phyloP scores from a whole-genome alignment of 1,140 invertebrate species.

The Polypedilum pembai region DNA sequence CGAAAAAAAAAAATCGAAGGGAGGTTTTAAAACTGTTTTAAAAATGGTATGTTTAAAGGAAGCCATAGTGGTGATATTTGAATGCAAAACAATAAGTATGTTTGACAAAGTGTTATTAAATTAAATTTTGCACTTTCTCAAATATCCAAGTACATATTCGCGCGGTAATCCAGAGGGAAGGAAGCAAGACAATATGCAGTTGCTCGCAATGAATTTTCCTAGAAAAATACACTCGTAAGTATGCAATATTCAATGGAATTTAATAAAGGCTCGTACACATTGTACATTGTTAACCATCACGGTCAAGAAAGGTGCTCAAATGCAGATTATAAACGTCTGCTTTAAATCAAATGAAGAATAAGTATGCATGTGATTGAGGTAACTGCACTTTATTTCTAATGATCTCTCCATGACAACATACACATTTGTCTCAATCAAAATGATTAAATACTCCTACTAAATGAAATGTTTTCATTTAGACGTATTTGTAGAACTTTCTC shows the following conservation, averaged over 20 bases:
- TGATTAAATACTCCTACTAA: no score
- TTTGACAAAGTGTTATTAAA: conserved; percentile 6
- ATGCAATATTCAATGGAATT: conserved; percentile 7
- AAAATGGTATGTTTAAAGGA: conserved; percentile 18
- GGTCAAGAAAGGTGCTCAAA: conserved; percentile 16
- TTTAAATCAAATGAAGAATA: background rate
- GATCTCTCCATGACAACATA: no score
- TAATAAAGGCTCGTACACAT: background rate
- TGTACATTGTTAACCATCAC: background rate
- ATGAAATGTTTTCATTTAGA: no score
- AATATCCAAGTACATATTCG: background rate
- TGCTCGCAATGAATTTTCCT: background rate
- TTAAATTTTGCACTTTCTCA: conserved; percentile 18
- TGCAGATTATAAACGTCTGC: conserved; percentile 10
- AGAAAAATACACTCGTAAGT: conserved; percentile 12
- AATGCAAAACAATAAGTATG: background rate
- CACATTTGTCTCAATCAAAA: no score
- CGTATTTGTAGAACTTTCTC: no score
- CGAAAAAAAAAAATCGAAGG: no score
- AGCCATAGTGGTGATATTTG: background rate
- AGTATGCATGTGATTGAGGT: background rate
- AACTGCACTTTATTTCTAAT: background rate
- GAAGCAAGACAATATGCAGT: background rate
- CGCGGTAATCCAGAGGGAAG: no score
- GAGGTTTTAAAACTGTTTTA: background rate